Evolutionary conservation across 2,888 invertebrate species (phyloP).

Genomic region (Notocelia uddmanniana): DNA sequence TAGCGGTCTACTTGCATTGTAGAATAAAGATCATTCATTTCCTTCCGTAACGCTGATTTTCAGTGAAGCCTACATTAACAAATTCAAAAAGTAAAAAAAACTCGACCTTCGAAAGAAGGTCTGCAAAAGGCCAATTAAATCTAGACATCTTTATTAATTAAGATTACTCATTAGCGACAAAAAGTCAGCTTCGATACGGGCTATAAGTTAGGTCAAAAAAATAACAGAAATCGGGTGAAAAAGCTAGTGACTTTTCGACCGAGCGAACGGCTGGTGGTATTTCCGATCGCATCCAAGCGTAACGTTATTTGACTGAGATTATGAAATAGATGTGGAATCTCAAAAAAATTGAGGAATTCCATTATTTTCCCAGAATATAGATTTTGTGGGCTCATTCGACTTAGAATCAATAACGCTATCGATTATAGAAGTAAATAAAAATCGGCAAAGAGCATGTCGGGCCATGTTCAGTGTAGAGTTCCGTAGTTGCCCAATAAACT

Average conservation of each 20-base stretch:
- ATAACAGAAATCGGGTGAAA: background rate
- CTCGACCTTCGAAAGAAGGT: slow-evolving; percentile 10
- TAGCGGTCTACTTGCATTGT: too few relatives aligned
- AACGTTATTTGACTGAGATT: background rate
- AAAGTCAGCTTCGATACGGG: background rate
- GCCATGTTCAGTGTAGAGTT: too few relatives aligned
- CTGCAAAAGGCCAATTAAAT: slow-evolving; percentile 22
- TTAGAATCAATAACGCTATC: too few relatives aligned
- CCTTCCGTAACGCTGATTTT: background rate
- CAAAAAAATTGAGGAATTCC: too few relatives aligned
- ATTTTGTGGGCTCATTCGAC: too few relatives aligned
- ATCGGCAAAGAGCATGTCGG: too few relatives aligned
- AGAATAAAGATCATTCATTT: background rate
- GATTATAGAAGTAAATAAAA: too few relatives aligned
- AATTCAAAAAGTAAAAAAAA: background rate
- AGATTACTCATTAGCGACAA: slow-evolving; percentile 12
- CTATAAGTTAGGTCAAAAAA: slow-evolving; percentile 2
- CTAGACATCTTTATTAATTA: slow-evolving; percentile 12
- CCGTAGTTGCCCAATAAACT: too few relatives aligned
- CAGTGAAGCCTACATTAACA: too few relatives aligned
- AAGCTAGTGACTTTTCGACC: background rate
- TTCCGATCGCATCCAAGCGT: background rate
- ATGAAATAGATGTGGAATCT: too few relatives aligned
- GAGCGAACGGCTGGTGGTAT: background rate
- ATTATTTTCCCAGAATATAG: too few relatives aligned